Base-by-base conservation (phyloP, 1,140 invertebrate species). In the Microplitis mediator region DNA sequence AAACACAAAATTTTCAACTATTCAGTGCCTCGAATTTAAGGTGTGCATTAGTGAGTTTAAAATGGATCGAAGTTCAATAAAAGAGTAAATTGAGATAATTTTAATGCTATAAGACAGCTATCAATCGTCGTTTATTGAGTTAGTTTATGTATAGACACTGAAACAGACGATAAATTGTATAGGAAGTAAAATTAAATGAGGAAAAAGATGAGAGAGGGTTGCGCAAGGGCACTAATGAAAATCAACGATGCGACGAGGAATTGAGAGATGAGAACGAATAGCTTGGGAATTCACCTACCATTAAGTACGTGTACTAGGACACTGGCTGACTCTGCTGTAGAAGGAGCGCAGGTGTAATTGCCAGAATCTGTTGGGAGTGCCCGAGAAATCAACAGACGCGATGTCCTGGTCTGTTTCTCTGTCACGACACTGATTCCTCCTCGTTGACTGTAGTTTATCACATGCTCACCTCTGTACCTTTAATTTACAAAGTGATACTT, bases 401-500 rank as follows among this genome's bases (percentile, higher is more conserved):
- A 95, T 70, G 93, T 95, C 69, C 94, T 90, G 35, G 93, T 95
- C 75, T 94, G 91, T 80, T 95, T 94, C 80, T 95, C 95, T 0
- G 95, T 95, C 31, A 95, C 91, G 31, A 96, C 94, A 78, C 90
- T 95, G 77, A 97, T 95, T 54, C 94, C 93, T 50, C 94, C 92
- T 13, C 94, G 89, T 78, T 94, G 91, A 64, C 93, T 94, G 85
- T 96, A 96, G 88, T 96, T 96, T 82, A 96, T 94, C 73, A 97
- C 93, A 81, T 94, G 91, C 9, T 91, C 91, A 58, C 94, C 95
- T 76, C 94, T 93, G 85, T 96, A 95, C 84, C 84, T 85, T 67
- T 71, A 64, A 69, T 45, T 51, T 8, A 76, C 36, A 74, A 58
- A 31, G 62, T 45, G 5, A 63, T 14, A 67, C 51, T 50, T 67